These are phyloP conservation scores for Cyclura pinguis DNA, from an alignment of 2,797 vertebrate species.

Conservation along the genomic window DNA sequence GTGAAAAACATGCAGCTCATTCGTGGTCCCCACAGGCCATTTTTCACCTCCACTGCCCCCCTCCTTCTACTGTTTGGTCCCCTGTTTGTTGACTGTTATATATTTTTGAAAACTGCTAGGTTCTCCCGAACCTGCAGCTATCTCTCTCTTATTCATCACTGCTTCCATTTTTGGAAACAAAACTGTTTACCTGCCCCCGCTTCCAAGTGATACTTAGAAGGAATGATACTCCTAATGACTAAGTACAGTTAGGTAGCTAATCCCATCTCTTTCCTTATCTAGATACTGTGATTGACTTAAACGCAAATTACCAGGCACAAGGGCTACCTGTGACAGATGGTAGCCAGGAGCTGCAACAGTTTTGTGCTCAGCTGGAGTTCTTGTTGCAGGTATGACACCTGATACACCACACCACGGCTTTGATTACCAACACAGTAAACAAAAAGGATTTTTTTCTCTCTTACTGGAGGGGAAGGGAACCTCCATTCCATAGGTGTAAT, in stretches of 20 bases:
- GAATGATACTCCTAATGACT: too few relatives aligned
- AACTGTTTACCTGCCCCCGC: background rate
- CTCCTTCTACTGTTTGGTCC: background rate
- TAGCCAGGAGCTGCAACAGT: slow-evolving; percentile 76
- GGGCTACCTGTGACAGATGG: slow-evolving; percentile 72
- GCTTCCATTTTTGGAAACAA: background rate
- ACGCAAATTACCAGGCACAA: slow-evolving; percentile 56
- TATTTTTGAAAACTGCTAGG: background rate
- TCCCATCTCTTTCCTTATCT: accelerated
- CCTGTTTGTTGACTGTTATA: background rate
- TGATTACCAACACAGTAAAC: background rate
- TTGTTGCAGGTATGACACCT: slow-evolving; percentile 78
- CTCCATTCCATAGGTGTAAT: too few relatives aligned
- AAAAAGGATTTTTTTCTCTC: background rate
- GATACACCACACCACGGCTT: background rate
- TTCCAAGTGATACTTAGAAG: background rate
- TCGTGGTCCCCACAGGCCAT: too few relatives aligned
- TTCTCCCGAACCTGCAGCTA: background rate
- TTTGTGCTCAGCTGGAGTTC: slow-evolving; percentile 81
- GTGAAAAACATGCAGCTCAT: too few relatives aligned
- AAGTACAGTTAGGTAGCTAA: background rate
- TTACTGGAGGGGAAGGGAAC: background rate
- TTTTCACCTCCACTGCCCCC: background rate
- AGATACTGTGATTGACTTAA: slow-evolving; percentile 72
- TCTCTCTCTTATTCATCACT: background rate